These are phyloP conservation scores for Hirtodrosophila duncani DNA, from an alignment of 2,888 invertebrate genomes.

Conservation along the genomic window DNA sequence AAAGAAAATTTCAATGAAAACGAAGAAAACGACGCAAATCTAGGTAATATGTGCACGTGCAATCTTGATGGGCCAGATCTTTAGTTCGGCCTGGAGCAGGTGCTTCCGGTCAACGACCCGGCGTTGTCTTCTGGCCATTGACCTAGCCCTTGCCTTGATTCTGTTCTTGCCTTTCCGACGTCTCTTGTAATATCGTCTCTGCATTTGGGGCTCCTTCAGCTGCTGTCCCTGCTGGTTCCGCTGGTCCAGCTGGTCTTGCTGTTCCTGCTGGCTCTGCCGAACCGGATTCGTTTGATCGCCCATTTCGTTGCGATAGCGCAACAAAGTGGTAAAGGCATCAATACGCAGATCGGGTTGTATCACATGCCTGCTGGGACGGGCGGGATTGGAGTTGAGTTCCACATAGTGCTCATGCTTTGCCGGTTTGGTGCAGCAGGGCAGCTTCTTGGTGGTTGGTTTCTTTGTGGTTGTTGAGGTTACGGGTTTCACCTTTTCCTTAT, in stretches of 20 bases:
- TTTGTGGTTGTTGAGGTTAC: not conserved
- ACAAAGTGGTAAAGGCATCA: slow-evolving; percentile 29
- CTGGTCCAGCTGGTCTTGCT: not conserved
- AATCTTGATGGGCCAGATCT: slow-evolving; percentile 33
- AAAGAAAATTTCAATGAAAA: not conserved
- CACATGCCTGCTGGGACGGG: not conserved
- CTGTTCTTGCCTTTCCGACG: not conserved
- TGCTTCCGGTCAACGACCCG: slow-evolving; percentile 6
- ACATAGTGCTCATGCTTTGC: not conserved
- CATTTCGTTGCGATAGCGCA: slow-evolving; percentile 23
- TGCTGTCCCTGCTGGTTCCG: too few species aligned
- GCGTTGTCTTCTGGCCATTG: not conserved
- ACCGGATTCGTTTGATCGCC: not conserved
- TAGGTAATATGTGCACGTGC: not conserved
- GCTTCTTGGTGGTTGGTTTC: slow-evolving; percentile 6
- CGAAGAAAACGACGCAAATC: too few species aligned
- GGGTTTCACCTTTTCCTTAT: not conserved
- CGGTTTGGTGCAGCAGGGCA: slow-evolving; percentile 34
- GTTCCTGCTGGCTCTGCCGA: not conserved
- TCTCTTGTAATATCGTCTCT: not conserved
- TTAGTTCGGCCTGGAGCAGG: slow-evolving; percentile 33
- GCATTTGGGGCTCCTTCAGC: not conserved
- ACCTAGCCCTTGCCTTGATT: too few species aligned
- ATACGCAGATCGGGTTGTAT: slow-evolving; percentile 19
- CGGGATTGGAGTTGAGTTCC: not conserved